Evolutionary conservation across 2,113 vertebrate genomes (phyloP).

Genomic region (Terrapene triunguis): DNA sequence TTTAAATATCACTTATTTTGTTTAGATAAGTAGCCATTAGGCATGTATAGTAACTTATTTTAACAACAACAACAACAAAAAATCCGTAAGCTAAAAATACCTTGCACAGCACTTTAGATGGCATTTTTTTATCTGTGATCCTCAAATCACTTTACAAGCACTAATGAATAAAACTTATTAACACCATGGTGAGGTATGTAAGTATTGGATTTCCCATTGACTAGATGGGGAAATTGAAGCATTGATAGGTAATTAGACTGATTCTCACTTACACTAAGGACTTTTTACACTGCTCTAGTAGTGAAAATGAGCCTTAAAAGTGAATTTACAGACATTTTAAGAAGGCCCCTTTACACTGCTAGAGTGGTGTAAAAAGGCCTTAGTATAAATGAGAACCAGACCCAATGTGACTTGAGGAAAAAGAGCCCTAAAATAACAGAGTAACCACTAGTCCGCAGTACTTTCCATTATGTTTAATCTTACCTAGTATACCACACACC

Average conservation of each 20-base stretch:
- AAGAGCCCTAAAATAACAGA: neutral
- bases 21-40: conserved; percentile 68
- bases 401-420: neutral
- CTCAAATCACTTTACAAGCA: conserved; percentile 66
- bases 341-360: neutral
- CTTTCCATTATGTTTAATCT: neutral
- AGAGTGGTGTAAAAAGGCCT: accelerated
- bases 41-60: conserved; percentile 52
- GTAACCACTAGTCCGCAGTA: accelerated
- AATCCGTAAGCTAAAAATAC: conserved; percentile 49
- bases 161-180: conserved; percentile 72
- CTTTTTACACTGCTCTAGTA: neutral
- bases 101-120: neutral
- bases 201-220: neutral
- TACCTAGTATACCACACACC: neutral
- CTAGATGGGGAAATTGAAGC: neutral
- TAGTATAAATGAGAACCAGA: neutral
- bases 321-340: neutral
- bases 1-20: conserved; percentile 66
- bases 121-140: conserved; percentile 49
- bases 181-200: neutral
- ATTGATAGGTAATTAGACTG: neutral
- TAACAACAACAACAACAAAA: neutral
- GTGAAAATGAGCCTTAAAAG: neutral
- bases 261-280: neutral